These are phyloP conservation scores for Lysandra bellargus DNA, from an alignment of 2,888 invertebrate species.

Conservation along the genomic window DNA sequence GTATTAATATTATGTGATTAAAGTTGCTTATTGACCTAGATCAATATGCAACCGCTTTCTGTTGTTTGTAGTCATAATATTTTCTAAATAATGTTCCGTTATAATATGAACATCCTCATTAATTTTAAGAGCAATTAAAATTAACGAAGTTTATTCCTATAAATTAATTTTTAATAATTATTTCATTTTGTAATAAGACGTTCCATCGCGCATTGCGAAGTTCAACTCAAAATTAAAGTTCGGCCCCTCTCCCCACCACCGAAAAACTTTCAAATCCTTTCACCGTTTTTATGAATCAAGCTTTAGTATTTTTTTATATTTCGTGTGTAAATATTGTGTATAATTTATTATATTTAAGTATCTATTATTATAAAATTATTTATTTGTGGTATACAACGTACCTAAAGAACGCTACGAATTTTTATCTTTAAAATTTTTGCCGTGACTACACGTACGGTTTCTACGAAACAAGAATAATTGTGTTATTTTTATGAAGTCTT, in stretches of 20 bases:
- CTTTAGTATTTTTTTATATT: constrained; percentile 17
- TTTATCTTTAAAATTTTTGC: neutral
- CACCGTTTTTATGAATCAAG: constrained; percentile 4
- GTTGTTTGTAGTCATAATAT: neutral
- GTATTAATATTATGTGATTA: no score
- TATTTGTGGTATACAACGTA: neutral
- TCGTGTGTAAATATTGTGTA: neutral
- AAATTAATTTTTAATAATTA: neutral
- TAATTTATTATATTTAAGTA: neutral
- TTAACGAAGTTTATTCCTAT: neutral
- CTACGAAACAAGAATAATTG: neutral
- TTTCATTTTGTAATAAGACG: neutral
- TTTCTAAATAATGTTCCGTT: neutral
- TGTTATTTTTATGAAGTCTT: constrained; percentile 11
- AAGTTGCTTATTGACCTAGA: no score
- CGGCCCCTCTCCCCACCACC: neutral
- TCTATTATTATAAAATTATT: neutral
- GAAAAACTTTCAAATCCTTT: constrained; percentile 21
- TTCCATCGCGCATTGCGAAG: constrained; percentile 4
- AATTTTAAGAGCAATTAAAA: neutral
- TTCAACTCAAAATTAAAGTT: constrained; percentile 2
- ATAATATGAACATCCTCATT: neutral
- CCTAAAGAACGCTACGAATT: neutral
- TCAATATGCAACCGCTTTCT: no score
- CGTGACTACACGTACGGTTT: neutral